Evolutionary conservation across 1,140 invertebrate species (phyloP), one percentile per base, ranked within the genome.

Genomic region (Drosophila pandora): DNA sequence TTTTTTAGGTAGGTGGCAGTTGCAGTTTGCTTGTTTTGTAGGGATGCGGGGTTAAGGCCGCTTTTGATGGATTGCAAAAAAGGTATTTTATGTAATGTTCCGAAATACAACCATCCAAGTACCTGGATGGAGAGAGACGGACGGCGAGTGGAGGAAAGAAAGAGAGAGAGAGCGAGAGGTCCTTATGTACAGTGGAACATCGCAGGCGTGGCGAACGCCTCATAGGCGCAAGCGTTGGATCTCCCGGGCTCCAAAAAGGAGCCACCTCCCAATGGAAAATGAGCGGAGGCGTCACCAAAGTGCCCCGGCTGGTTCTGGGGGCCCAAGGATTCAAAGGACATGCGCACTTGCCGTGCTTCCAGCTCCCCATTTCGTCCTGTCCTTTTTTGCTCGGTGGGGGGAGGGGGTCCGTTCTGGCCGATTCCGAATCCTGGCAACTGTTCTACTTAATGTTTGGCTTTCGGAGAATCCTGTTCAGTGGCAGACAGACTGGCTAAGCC

Each of bases 151-250:
- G 28, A 39, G 25, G 43, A 32, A 30, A 25, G 25, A 34, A 37
- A 32, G 57, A 21, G 47, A 57, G 47, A 57, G 53, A n/a, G 21
- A 54, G 34, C 25, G 60, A 54, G 49, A 58, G 25, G 34, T 34
- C 28, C 60, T 67, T 67, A 67, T 67, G 63, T 67, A 67, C 59
- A 50, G 63, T 64, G 63, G 64, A 53, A 12, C 30, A 28, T 67
- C 61, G 57, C 57, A 67, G 71, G 63, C 72, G 76, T 75, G 76
- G 74, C 73, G 83, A 83, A 71, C 79, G 60, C 54, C 47, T 69
- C 60, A 87, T 85, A 87, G 82, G 82, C 82, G 82, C 82, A 88
- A 88, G 83, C 82, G 82, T 87, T 82, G 81, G 69, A 78, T 59
- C 74, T 77, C 52, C 68, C 57, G 53, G 55, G 25, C 37, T 41